These are phyloP conservation scores for Rhagonycha fulva DNA, from an alignment of 2,888 invertebrate genomes.

Conservation along the genomic window DNA sequence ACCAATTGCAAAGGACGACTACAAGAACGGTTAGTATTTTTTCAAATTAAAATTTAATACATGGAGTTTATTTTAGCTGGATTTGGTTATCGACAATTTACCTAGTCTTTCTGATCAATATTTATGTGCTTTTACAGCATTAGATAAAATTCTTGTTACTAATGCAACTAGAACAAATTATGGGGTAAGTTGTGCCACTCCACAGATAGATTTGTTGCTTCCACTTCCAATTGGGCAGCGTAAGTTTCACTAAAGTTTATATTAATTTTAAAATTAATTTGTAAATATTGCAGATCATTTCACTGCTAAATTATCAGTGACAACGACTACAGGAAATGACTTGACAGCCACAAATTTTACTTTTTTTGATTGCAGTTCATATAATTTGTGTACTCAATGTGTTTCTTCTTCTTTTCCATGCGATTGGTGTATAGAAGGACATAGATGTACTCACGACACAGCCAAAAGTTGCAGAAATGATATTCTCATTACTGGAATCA, in stretches of 20 bases:
- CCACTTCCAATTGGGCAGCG: constrained; percentile 90
- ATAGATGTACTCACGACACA: constrained; percentile 93
- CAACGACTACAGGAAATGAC: constrained; percentile 89
- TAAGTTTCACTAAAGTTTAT: constrained; percentile 50
- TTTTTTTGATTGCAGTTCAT: constrained; percentile 97
- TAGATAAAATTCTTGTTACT: constrained; percentile 86
- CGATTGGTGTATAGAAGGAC: constrained; percentile 98
- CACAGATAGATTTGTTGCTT: constrained; percentile 89
- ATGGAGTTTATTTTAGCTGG: constrained; percentile 61
- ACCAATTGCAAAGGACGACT: constrained; percentile 90
- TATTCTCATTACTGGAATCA: constrained; percentile 89
- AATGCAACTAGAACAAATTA: constrained; percentile 89
- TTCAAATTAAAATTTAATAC: background rate
- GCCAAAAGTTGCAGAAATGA: constrained; percentile 94
- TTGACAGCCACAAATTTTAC: constrained; percentile 97
- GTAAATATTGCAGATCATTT: constrained; percentile 75
- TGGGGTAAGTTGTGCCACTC: constrained; percentile 94
- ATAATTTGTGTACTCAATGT: constrained; percentile 94
- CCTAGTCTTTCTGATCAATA: constrained; percentile 89
- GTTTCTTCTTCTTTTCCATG: constrained; percentile 96
- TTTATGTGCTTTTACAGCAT: constrained; percentile 90
- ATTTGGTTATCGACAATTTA: constrained; percentile 93
- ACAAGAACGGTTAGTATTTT: constrained; percentile 71
- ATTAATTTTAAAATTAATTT: background rate
- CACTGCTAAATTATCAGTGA: constrained; percentile 89